These are phyloP conservation scores for Carcharodon carcharias DNA, from an alignment of 2,797 vertebrate species.

Conservation along the genomic window DNA sequence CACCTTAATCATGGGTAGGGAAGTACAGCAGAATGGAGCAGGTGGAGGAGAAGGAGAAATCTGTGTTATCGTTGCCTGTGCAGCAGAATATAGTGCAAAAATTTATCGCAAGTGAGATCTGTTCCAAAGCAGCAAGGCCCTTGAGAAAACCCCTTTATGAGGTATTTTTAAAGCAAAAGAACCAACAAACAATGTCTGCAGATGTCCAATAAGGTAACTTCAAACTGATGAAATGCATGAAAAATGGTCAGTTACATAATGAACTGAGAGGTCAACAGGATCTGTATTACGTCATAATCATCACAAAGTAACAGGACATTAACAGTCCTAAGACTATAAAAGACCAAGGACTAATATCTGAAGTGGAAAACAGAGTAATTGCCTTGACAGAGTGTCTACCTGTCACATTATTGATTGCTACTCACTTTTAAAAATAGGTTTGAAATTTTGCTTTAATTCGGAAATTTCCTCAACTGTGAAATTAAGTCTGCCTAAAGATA, in stretches of 20 bases:
- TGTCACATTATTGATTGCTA: not conserved
- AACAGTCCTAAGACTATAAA: not conserved
- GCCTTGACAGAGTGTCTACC: not conserved
- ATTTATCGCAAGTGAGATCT: not conserved
- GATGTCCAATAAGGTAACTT: not conserved
- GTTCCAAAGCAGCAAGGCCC: not conserved
- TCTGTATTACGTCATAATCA: not conserved
- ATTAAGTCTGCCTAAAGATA: constrained; percentile 4
- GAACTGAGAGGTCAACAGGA: not conserved
- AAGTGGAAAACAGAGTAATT: not conserved
- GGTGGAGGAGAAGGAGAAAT: not conserved
- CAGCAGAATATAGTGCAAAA: not conserved
- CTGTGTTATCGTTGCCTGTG: not conserved
- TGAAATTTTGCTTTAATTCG: constrained; percentile 18
- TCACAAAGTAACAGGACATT: not conserved
- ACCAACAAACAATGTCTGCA: not conserved
- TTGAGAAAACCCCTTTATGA: not conserved
- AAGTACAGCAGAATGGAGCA: not conserved
- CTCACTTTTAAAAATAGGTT: constrained; percentile 9
- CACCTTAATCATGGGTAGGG: not conserved
- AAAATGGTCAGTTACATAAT: not conserved
- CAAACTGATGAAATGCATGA: not conserved
- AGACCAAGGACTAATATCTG: not conserved
- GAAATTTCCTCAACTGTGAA: constrained; percentile 1
- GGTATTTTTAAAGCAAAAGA: not conserved